phyloP scores from a whole-genome alignment of 2,888 invertebrate genomes.

The Anoplius nigerrimus region DNA sequence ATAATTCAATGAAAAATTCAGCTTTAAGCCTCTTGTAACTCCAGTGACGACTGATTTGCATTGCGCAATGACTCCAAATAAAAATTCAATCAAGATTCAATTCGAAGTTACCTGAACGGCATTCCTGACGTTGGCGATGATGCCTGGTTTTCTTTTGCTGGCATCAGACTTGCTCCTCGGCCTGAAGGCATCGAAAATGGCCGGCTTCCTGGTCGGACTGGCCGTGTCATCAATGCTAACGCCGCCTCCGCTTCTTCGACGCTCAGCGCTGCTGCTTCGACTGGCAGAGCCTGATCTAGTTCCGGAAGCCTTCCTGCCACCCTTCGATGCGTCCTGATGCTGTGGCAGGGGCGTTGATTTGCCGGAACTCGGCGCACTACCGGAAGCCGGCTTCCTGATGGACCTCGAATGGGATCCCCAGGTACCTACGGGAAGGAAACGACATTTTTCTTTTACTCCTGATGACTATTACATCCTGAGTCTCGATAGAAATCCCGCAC shows the following conservation, averaged over 20 bases:
- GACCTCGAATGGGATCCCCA: constrained; percentile 70
- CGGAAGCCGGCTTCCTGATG: constrained; percentile 63
- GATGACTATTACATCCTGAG: background rate
- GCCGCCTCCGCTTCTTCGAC: constrained; percentile 61
- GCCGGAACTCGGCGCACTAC: constrained; percentile 69
- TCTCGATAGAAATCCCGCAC: background rate
- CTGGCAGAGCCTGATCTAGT: constrained; percentile 75
- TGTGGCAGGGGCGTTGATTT: constrained; percentile 70
- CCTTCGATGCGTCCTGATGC: constrained; percentile 61
- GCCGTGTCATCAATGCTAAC: constrained; percentile 76
- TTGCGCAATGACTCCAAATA: no score
- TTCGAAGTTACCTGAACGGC: constrained; percentile 82
- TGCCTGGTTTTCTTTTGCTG: constrained; percentile 79
- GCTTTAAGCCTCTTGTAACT: no score
- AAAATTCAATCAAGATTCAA: background rate
- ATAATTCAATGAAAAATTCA: no score
- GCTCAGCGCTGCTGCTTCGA: constrained; percentile 70
- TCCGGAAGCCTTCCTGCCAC: constrained; percentile 66
- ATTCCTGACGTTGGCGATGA: constrained; percentile 91
- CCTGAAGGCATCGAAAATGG: constrained; percentile 88
- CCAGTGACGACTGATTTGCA: no score
- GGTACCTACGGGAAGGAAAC: constrained; percentile 58
- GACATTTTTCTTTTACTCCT: background rate
- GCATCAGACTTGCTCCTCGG: constrained; percentile 87
- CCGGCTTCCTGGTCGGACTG: constrained; percentile 84